Base-by-base conservation (phyloP, 2,888 invertebrate genomes). In the Drosophila koepferae region DNA sequence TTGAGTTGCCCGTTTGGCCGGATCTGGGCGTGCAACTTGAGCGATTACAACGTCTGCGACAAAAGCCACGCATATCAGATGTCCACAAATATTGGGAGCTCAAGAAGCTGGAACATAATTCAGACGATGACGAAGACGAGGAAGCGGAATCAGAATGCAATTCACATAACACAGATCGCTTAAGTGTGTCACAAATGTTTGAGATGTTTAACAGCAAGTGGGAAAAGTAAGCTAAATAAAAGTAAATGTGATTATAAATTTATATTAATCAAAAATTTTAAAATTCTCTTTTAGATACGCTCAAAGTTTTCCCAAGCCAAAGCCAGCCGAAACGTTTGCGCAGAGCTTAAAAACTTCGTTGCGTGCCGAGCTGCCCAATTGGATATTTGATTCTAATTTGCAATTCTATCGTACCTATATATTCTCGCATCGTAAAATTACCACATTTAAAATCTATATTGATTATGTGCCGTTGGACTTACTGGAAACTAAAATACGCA, bases 321-420 rank as follows among this genome's bases (percentile, higher is more conserved):
- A 41, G 20, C n/a, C 23, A 3, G 31, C 14, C 8, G 38, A 48
- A 38, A 49, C 66, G 3, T 86, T 82, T 40, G 73, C 71, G 6
- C 34, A 72, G 2, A 66, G 73, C 23, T 69, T 91, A n/a, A 53
- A 72, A 0, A 16, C 16, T 3, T 14, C 65, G 7, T 36, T 90
- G 48, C 53, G 38, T 36, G 41, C 43, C 2, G 63, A 73, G 44
- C 46, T 60, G n/a, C 78, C 78, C 4, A 81, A 82, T 63, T 91
- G 91, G 91, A 87, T 86, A 67, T 87, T 90, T 41, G 84, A 91
- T 55, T 72, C 55, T 60, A 80, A 91, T 63, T 70, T 81, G 49
- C 81, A 85, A 46, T 31, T 36, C 38, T 72, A 77, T 31, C 63
- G 48, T 7, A 70, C 58, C 54, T 68, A 81, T 20, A 64, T 89